These are phyloP conservation scores for Nomia melanderi DNA, from an alignment of 1,140 invertebrate genomes.

Conservation along the genomic window DNA sequence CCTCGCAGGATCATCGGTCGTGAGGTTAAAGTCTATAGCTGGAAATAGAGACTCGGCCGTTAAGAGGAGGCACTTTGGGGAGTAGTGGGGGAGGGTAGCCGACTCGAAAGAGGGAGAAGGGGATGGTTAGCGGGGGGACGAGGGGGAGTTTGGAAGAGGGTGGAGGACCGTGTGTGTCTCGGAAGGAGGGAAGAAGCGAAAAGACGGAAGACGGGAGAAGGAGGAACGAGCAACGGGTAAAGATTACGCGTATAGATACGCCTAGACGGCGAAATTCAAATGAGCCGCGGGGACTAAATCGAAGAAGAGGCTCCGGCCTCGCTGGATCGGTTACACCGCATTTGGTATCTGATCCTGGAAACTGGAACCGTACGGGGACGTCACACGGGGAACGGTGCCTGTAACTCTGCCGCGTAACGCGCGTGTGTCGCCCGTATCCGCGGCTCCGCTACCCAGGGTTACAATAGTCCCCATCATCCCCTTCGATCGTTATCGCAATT, in stretches of 20 bases:
- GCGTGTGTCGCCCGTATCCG: slow-evolving; percentile 44
- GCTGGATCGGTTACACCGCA: slow-evolving; percentile 70
- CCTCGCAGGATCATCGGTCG: slow-evolving; percentile 68
- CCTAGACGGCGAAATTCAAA: slow-evolving; percentile 70
- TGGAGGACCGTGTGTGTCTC: neutral
- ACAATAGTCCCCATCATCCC: slow-evolving; percentile 46
- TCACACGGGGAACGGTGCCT: slow-evolving; percentile 47
- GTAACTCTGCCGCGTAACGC: slow-evolving; percentile 54
- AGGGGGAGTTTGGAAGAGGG: neutral
- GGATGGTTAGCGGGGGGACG: neutral
- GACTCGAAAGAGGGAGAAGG: neutral
- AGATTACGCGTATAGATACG: slow-evolving; percentile 54
- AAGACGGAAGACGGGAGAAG: slow-evolving; percentile 26
- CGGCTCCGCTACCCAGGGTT: slow-evolving; percentile 16
- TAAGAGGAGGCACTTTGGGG: neutral
- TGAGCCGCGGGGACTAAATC: slow-evolving; percentile 68
- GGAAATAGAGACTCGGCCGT: slow-evolving; percentile 44
- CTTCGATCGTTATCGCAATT: slow-evolving; percentile 53
- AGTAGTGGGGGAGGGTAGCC: too few relatives aligned
- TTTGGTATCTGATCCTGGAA: slow-evolving; percentile 56
- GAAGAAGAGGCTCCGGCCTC: slow-evolving; percentile 61
- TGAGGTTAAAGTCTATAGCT: slow-evolving; percentile 68
- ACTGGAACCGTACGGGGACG: slow-evolving; percentile 53
- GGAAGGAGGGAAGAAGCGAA: neutral
- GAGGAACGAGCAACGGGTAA: slow-evolving; percentile 18